Conservation (phyloP, 2,113 vertebrate species). For the Anarhynchus alexandrinus region DNA sequence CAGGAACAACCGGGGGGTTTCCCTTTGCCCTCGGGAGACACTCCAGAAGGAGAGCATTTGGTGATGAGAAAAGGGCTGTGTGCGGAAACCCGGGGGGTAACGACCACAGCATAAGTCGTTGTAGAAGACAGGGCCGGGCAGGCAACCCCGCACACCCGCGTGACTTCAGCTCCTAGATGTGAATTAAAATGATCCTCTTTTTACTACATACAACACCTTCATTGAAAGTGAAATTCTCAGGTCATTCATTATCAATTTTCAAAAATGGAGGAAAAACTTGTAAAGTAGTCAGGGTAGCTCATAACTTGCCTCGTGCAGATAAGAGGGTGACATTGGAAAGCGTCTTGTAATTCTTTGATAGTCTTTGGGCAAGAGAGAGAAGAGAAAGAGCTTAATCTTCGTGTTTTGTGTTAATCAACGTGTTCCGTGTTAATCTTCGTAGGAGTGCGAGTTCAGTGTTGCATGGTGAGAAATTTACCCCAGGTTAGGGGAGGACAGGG, state of each 20-base stretch:
- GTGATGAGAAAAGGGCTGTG: not conserved
- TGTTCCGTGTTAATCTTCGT: not conserved
- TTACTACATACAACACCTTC: not conserved
- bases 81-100: not conserved
- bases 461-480: not conserved
- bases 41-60: not conserved
- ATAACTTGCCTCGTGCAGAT: not conserved
- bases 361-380: not conserved
- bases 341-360: not conserved
- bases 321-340: not conserved
- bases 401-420: not conserved
- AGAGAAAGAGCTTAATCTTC: not conserved
- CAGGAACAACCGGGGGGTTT: not conserved
- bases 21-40: not conserved
- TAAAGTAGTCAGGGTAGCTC: not conserved
- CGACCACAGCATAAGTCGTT: rapidly evolving
- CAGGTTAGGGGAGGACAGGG: not conserved
- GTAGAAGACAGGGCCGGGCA: not conserved
- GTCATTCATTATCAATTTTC: rapidly evolving
- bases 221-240: not conserved
- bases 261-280: not conserved
- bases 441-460: not conserved
- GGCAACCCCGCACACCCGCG: not conserved
- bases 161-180: rapidly evolving
- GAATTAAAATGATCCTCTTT: not conserved